phyloP scores from a whole-genome alignment of 2,888 invertebrate species.

The Eremobia ochroleuca region DNA sequence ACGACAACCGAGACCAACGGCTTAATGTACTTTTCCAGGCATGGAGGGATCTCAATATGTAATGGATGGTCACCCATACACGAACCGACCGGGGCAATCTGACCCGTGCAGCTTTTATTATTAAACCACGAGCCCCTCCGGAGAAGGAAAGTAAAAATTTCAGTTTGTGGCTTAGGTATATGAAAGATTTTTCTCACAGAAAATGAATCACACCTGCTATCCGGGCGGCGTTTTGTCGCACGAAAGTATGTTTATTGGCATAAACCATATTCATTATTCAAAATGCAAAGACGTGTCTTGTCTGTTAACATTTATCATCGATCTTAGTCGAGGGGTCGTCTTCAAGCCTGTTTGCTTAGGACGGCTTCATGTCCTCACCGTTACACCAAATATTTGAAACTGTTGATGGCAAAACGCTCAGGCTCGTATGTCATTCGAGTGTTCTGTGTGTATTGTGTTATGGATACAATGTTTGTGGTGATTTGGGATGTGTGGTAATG shows the following conservation, averaged over 20 bases:
- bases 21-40: no score
- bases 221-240: background rate
- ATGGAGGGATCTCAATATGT: no score
- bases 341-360: conserved; percentile 76
- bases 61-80: no score
- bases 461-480: conserved; percentile 48
- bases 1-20: no score
- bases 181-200: background rate
- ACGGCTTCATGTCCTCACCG: conserved; percentile 72
- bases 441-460: conserved; percentile 60
- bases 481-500: conserved; percentile 24
- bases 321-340: conserved; percentile 66
- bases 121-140: no score
- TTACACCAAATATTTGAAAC: conserved; percentile 85
- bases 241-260: conserved; percentile 33
- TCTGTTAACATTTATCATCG: conserved; percentile 65
- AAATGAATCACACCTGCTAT: conserved; percentile 14
- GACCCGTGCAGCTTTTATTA: no score
- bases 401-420: conserved; percentile 80
- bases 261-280: conserved; percentile 63
- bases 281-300: conserved; percentile 64
- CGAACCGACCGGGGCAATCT: no score
- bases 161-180: background rate
- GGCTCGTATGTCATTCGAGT: conserved; percentile 73
- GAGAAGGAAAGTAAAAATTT: background rate